Percentiles rank a stretch among this genome's conserved stretches.
Evolutionary conservation across 2,888 invertebrate species (phyloP).

Genomic region (Tipula helvola): DNA sequence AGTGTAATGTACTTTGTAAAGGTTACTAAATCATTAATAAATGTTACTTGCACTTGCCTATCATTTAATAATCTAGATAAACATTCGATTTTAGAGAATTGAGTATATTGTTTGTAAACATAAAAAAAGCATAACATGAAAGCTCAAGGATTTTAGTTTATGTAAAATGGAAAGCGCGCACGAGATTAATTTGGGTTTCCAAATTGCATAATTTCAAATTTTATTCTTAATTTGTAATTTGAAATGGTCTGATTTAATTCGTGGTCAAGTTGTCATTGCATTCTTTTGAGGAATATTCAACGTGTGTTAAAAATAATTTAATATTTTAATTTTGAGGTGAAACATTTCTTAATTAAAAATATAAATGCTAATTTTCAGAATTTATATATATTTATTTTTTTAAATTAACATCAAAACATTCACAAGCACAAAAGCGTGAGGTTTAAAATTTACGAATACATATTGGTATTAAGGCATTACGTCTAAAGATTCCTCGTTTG

Average conservation of each 20-base stretch:
- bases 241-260: not conserved
- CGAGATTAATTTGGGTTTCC: not conserved
- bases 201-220: not conserved
- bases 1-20: not conserved
- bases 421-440: too few species aligned
- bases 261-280: not conserved
- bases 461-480: too few species aligned
- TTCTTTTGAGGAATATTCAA: too few species aligned
- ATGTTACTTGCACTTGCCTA: not conserved
- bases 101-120: not conserved
- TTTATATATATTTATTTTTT: too few species aligned
- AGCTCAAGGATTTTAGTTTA: not conserved
- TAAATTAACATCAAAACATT: too few species aligned
- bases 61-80: not conserved
- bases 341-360: too few species aligned
- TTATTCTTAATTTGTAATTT: not conserved
- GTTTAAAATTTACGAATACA: too few species aligned
- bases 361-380: too few species aligned
- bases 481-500: too few species aligned
- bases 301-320: too few species aligned
- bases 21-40: not conserved
- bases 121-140: not conserved
- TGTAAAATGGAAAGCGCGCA: not conserved
- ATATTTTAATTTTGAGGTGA: too few species aligned
- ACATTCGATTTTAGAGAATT: not conserved